These are phyloP conservation scores for Rhabdornis inornatus DNA, from an alignment of 2,113 vertebrate species.

Conservation along the genomic window DNA sequence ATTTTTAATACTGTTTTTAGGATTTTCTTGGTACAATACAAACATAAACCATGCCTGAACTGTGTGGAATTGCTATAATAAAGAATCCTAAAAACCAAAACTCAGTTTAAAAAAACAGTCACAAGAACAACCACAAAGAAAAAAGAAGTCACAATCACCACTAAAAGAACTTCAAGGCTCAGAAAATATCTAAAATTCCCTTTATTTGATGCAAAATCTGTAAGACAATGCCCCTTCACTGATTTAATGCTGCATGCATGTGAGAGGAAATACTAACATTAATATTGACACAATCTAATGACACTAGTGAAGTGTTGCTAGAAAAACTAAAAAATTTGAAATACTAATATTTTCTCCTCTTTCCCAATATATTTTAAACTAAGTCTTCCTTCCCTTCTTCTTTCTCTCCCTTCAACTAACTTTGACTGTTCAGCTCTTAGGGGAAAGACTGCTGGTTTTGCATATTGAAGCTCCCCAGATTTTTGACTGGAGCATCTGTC, in stretches of 20 bases:
- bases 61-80: background rate
- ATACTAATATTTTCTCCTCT: background rate
- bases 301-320: background rate
- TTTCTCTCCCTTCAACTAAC: rapidly evolving
- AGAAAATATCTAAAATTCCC: background rate
- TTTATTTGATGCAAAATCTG: background rate
- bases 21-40: background rate
- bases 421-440: background rate
- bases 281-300: background rate
- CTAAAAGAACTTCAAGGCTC: background rate
- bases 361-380: background rate
- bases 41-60: background rate
- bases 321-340: background rate
- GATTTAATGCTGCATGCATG: background rate
- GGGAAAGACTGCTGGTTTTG: background rate
- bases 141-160: background rate
- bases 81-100: background rate
- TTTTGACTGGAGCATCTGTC: background rate
- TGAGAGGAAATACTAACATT: background rate
- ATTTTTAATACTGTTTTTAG: background rate
- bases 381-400: background rate
- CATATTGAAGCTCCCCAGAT: background rate
- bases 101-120: background rate
- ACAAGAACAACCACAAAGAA: background rate
- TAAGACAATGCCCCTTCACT: background rate